Evolutionary conservation across 1,140 invertebrate species (phyloP).

Genomic region (Drosophila rufa): DNA sequence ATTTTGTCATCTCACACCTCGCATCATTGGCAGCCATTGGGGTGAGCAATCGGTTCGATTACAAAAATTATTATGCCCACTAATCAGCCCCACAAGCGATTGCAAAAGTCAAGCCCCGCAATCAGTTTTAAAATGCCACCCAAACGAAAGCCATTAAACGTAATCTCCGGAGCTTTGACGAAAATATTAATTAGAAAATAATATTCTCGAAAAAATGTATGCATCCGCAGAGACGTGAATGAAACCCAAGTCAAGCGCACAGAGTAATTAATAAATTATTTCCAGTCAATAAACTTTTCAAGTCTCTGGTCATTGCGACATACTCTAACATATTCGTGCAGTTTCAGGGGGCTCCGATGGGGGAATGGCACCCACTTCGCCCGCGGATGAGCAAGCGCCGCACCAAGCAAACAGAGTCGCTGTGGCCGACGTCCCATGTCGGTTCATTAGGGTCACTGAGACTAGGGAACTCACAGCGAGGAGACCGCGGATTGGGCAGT

Average conservation of each 20-base stretch:
- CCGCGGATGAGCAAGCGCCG: conserved; percentile 69
- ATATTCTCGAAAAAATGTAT: conserved; percentile 30
- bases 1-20: conserved; percentile 40
- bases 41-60: conserved; percentile 16
- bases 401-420: conserved; percentile 33
- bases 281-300: conserved; percentile 75
- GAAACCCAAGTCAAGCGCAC: conserved; percentile 39
- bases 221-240: conserved; percentile 10
- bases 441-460: conserved; percentile 77
- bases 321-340: conserved; percentile 10
- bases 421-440: conserved; percentile 57
- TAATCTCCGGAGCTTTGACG: conserved; percentile 24
- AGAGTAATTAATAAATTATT: conserved; percentile 80
- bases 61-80: neutral
- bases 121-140: conserved; percentile 60
- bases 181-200: conserved; percentile 68
- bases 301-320: conserved; percentile 61
- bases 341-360: conserved; percentile 13
- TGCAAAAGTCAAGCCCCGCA: conserved; percentile 52
- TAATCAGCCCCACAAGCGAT: conserved; percentile 28
- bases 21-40: conserved; percentile 43
- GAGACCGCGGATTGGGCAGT: conserved; percentile 25
- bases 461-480: conserved; percentile 26
- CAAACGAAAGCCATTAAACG: conserved; percentile 44
- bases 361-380: conserved; percentile 44